phyloP scores from a whole-genome alignment of 2,797 vertebrate species.

The Tangara arthus region DNA sequence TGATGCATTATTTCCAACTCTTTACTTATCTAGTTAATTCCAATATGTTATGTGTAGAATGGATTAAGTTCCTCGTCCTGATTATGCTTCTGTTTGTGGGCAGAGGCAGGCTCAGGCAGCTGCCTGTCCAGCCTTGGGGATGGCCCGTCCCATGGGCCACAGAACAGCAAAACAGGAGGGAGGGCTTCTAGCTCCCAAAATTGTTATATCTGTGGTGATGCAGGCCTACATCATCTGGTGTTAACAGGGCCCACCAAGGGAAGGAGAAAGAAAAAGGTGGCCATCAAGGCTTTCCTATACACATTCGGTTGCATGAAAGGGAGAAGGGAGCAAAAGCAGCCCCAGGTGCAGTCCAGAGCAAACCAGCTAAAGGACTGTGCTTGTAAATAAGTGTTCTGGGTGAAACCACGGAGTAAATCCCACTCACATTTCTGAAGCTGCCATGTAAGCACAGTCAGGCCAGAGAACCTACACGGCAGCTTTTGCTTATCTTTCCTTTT shows the following conservation, averaged over 20 bases:
- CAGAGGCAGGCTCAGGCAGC: not conserved
- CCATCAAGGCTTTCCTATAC: not conserved
- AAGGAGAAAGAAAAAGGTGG: not conserved
- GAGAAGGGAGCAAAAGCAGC: not conserved
- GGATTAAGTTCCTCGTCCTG: not conserved
- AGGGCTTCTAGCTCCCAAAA: not conserved
- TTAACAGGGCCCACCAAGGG: not conserved
- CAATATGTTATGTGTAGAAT: not conserved
- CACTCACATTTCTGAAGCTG: not conserved
- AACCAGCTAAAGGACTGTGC: not conserved
- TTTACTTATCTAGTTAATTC: conserved; percentile 42
- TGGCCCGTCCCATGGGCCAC: not conserved
- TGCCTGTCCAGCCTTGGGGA: not conserved
- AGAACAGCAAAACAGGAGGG: not conserved
- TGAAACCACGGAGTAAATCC: not conserved
- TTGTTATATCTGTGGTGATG: not conserved
- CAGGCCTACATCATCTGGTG: not conserved
- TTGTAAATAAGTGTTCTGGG: not conserved
- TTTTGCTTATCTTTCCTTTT: not conserved
- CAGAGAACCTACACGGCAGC: not conserved
- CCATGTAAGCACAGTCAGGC: not conserved
- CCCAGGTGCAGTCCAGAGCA: not conserved
- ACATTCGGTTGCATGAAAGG: not conserved
- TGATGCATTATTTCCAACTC: conserved; percentile 49
- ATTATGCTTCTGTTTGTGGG: not conserved